Conservation (phyloP, 2,797 vertebrate genomes). For the Champsocephalus esox region DNA sequence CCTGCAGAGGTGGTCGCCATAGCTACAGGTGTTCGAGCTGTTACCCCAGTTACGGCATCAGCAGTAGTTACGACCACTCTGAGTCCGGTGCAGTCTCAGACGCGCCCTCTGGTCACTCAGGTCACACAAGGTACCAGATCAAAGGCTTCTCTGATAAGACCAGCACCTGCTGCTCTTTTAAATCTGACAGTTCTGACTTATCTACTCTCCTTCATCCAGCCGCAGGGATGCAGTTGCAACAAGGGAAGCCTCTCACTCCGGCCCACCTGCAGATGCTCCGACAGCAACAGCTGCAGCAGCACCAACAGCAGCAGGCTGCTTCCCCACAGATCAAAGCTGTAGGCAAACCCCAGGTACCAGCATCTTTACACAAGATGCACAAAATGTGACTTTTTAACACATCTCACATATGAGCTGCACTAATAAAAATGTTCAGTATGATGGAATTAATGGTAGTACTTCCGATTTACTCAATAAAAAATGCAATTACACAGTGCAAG, state of each 20-base stretch:
- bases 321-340: conserved; percentile 91
- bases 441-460: not conserved
- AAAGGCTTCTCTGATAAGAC: not conserved
- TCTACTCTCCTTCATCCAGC: conserved; percentile 61
- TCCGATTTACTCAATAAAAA: not conserved
- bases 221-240: conserved; percentile 84
- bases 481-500: not conserved
- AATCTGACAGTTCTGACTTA: not conserved
- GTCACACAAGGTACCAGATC: conserved; percentile 86
- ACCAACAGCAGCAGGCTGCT: conserved; percentile 85
- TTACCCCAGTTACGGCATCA: conserved; percentile 88
- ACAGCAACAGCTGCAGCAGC: conserved; percentile 88
- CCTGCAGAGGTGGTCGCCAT: conserved; percentile 90
- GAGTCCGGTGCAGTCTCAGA: conserved; percentile 88
- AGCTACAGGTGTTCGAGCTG: conserved; percentile 87
- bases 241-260: conserved; percentile 83
- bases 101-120: conserved; percentile 88
- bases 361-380: not conserved
- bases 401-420: not conserved
- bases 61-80: conserved; percentile 90
- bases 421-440: not conserved
- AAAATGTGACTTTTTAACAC: not conserved
- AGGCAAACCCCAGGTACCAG: conserved; percentile 88
- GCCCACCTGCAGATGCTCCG: conserved; percentile 90
- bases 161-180: not conserved